Conservation (phyloP, 2,797 vertebrate genomes). For the Salarias fasciatus region DNA sequence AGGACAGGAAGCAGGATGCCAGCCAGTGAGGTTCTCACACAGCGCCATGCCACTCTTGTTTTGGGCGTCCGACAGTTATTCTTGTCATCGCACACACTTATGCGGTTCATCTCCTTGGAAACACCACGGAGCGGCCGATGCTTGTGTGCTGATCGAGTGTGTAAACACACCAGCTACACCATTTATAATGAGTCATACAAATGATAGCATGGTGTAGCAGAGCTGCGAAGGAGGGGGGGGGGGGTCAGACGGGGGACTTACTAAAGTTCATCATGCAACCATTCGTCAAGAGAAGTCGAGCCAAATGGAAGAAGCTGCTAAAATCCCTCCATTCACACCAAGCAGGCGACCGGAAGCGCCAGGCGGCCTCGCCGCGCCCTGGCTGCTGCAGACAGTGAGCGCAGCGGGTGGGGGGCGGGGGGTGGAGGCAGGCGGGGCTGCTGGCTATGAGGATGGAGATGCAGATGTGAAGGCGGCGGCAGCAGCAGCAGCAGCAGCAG, state of each 20-base stretch:
- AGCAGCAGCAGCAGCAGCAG: constrained; percentile 71
- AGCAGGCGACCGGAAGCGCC: constrained; percentile 43
- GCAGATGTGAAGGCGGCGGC: constrained; percentile 79
- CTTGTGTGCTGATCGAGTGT: constrained; percentile 20
- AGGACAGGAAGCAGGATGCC: constrained; percentile 63
- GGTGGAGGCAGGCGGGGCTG: constrained; percentile 51
- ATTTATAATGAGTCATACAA: constrained; percentile 35
- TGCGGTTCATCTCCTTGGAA: constrained; percentile 48
- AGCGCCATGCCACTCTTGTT: constrained; percentile 41
- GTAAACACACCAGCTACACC: constrained; percentile 45
- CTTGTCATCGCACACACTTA: constrained; percentile 16
- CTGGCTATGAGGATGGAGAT: constrained; percentile 70
- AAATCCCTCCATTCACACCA: constrained; percentile 49
- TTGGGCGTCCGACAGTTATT: too few relatives aligned
- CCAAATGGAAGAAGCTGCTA: constrained; percentile 63
- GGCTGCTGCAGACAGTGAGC: constrained; percentile 55
- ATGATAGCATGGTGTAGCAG: constrained; percentile 28
- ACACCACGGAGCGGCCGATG: constrained; percentile 38
- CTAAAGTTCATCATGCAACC: constrained; percentile 42
- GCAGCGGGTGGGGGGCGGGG: constrained; percentile 42
- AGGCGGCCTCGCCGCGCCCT: too few relatives aligned
- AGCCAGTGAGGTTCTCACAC: constrained; percentile 53
- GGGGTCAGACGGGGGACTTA: too few relatives aligned
- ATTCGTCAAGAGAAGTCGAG: constrained; percentile 25
- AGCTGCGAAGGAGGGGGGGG: too few relatives aligned